Conservation (phyloP, 2,113 vertebrate genomes). For the Cyanoramphus novaezelandiae region DNA sequence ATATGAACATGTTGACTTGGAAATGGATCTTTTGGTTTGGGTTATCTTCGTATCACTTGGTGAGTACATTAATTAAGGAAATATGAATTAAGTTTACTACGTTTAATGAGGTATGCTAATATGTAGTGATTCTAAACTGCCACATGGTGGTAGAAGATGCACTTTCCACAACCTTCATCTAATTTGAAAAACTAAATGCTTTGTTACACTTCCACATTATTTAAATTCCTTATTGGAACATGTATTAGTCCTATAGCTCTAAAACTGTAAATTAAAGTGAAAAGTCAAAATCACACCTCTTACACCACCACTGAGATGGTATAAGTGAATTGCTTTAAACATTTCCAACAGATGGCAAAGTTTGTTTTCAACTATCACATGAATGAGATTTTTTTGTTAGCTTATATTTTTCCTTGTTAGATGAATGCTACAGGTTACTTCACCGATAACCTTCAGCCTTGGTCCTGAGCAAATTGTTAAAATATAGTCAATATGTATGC, state of each 20-base stretch:
- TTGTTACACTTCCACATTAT: slow-evolving; percentile 38
- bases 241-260: background rate
- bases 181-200: slow-evolving; percentile 69
- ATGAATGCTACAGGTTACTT: background rate
- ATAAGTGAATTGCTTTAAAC: background rate
- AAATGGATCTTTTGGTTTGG: background rate
- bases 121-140: slow-evolving; percentile 77
- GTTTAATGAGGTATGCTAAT: slow-evolving; percentile 71
- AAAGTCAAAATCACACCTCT: background rate
- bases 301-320: background rate
- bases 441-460: background rate
- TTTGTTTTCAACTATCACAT: background rate
- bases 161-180: slow-evolving; percentile 71
- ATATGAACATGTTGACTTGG: background rate
- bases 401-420: background rate
- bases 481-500: background rate
- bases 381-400: background rate
- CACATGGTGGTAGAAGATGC: slow-evolving; percentile 80
- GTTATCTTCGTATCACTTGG: background rate
- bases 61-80: slow-evolving; percentile 29
- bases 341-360: background rate
- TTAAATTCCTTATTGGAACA: slow-evolving; percentile 32
- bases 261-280: background rate
- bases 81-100: slow-evolving; percentile 33
- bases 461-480: background rate